Evolutionary conservation across 2,888 invertebrate species (phyloP).

Genomic region (Troglohyphantes excavatus): DNA sequence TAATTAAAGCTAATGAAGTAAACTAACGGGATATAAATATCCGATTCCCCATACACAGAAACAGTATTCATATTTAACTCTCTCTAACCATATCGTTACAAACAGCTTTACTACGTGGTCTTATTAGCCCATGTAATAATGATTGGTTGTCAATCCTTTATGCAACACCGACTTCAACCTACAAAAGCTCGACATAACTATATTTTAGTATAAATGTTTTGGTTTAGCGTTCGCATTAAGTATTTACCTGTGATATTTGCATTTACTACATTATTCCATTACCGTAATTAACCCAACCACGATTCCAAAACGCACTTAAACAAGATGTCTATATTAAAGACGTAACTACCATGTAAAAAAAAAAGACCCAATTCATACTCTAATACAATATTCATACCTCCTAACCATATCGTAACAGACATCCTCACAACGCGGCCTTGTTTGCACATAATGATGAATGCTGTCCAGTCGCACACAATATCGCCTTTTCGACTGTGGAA

Average conservation of each 20-base stretch:
- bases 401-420: conserved; percentile 12
- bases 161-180: too few relatives aligned
- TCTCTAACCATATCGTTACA: too few relatives aligned
- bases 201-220: too few relatives aligned
- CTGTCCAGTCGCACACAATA: conserved; percentile 13
- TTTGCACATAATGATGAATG: conserved; percentile 4
- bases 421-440: conserved; percentile 10
- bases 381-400: neutral
- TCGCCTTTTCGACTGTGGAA: conserved; percentile 12
- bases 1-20: too few relatives aligned
- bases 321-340: neutral
- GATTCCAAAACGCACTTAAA: neutral
- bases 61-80: too few relatives aligned
- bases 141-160: too few relatives aligned
- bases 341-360: neutral
- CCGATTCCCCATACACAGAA: too few relatives aligned
- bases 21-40: too few relatives aligned
- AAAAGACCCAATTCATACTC: neutral
- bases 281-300: neutral
- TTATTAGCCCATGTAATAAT: too few relatives aligned
- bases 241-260: too few relatives aligned
- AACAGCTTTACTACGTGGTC: too few relatives aligned
- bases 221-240: neutral
- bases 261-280: neutral
- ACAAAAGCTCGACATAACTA: too few relatives aligned